Conservation (phyloP, 2,113 vertebrate species). For the Percina caprodes region DNA sequence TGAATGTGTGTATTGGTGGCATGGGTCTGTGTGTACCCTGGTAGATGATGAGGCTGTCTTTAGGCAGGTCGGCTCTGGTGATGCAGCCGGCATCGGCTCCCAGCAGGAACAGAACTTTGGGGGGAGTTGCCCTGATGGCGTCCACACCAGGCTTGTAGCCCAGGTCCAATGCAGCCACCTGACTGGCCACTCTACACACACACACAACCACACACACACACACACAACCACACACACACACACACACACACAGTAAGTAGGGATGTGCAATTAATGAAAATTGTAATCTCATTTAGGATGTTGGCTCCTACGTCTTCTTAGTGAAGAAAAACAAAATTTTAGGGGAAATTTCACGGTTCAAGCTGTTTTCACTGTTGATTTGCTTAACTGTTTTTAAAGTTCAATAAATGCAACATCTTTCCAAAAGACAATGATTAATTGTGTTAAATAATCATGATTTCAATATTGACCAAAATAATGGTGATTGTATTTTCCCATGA, state of each 20-base stretch:
- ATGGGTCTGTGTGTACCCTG: slow-evolving; percentile 86
- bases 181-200: slow-evolving; percentile 92
- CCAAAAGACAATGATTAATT: too few species aligned
- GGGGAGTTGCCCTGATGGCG: slow-evolving; percentile 90
- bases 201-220: background rate
- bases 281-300: too few species aligned
- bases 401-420: too few species aligned
- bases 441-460: too few species aligned
- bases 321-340: too few species aligned
- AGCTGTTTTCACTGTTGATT: too few species aligned
- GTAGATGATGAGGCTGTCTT: slow-evolving; percentile 93
- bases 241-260: background rate
- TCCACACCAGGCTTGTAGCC: slow-evolving; percentile 98
- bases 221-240: background rate
- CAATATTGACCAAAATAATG: too few species aligned
- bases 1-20: background rate
- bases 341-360: too few species aligned
- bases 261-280: too few species aligned
- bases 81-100: slow-evolving; percentile 94
- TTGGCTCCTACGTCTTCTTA: too few species aligned
- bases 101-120: slow-evolving; percentile 93
- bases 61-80: slow-evolving; percentile 93
- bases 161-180: slow-evolving; percentile 96
- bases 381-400: too few species aligned
- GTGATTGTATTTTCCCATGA: too few species aligned